Evolutionary conservation across 2,888 invertebrate species (phyloP).

Genomic region (Dioctria linearis): DNA sequence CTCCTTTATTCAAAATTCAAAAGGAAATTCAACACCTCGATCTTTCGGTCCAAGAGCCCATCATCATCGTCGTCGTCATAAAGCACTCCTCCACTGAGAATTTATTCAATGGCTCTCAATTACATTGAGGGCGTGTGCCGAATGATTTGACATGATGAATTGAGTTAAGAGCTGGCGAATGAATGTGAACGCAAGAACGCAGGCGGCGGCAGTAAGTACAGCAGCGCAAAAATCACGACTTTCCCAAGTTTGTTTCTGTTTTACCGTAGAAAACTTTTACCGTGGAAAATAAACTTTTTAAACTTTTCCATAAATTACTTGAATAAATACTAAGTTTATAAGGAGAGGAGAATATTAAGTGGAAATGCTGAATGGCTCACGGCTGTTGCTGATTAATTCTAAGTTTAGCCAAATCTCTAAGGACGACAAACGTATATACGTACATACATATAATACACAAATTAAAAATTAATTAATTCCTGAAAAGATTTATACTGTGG

Average conservation of each 20-base stretch:
- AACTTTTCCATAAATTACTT: neutral
- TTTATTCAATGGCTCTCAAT: constrained; percentile 4
- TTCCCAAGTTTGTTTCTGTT: neutral
- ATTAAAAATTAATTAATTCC: constrained; percentile 2
- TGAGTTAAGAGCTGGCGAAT: neutral
- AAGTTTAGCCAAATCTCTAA: neutral
- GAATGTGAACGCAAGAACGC: neutral
- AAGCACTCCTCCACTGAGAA: neutral
- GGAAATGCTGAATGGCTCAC: neutral
- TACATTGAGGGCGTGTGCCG: constrained; percentile 19
- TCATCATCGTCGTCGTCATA: neutral
- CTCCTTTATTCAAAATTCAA: neutral
- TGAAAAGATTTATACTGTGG: no score
- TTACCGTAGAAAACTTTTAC: neutral
- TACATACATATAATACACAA: neutral
- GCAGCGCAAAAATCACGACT: neutral
- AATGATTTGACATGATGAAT: constrained; percentile 15
- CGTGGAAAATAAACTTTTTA: constrained; percentile 6
- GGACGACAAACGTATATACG: neutral
- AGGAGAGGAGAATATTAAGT: neutral
- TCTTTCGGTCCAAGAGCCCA: neutral
- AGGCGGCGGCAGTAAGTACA: no score
- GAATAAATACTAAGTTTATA: constrained; percentile 1
- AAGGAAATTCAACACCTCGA: neutral
- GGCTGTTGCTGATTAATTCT: neutral